Percentiles rank a stretch among this genome's conserved stretches.
Conservation (phyloP, 2,888 invertebrate species). For the Lithophane leautieri region DNA sequence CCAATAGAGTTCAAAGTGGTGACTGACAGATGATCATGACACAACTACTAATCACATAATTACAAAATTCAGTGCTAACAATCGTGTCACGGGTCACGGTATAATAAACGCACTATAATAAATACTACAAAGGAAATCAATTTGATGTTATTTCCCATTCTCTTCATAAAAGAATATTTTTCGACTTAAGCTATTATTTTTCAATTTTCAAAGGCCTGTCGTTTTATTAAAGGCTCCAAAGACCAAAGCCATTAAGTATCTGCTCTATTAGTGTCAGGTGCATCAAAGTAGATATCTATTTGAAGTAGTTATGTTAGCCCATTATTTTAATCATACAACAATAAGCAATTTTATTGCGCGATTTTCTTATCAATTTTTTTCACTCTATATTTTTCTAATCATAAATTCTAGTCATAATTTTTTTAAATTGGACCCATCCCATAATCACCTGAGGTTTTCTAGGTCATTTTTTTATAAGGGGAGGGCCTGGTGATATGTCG, state of each 20-base stretch:
- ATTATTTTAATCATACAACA: slow-evolving; percentile 26
- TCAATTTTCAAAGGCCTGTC: slow-evolving; percentile 12
- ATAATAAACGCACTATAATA: too few species aligned
- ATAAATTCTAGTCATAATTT: not conserved
- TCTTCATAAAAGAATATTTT: not conserved
- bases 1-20: too few species aligned
- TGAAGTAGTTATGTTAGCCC: not conserved
- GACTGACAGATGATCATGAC: too few species aligned
- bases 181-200: not conserved
- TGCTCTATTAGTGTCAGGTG: slow-evolving; percentile 34
- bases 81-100: too few species aligned
- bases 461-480: not conserved
- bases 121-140: too few species aligned
- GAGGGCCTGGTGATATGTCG: not conserved
- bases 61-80: too few species aligned
- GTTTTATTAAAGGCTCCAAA: slow-evolving; percentile 1
- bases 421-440: not conserved
- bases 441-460: not conserved
- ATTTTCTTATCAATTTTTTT: not conserved
- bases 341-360: not conserved
- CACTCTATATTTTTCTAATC: slow-evolving; percentile 7
- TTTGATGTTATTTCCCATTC: slow-evolving; percentile 23
- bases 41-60: too few species aligned
- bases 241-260: slow-evolving; percentile 8
- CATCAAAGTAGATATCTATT: slow-evolving; percentile 6